phyloP scores from a whole-genome alignment of 2,113 vertebrate species.

The Australoheros scitulus region DNA sequence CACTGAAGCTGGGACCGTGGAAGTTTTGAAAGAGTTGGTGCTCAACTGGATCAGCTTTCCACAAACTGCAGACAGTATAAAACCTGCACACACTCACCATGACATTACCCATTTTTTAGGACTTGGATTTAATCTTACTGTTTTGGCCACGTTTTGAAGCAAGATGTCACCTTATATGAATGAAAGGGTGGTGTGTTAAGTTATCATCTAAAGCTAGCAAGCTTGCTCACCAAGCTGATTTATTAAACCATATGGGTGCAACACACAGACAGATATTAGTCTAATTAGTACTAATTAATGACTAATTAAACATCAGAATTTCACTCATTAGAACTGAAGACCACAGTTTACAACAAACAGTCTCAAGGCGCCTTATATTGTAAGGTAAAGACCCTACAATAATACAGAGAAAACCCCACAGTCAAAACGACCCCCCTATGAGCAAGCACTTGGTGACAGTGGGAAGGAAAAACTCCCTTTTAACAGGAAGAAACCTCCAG shows the following conservation, averaged over 20 bases:
- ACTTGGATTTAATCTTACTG: neutral
- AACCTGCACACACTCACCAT: neutral
- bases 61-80: neutral
- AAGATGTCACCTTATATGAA: neutral
- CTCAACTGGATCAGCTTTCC: neutral
- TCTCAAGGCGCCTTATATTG: too few relatives aligned
- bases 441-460: too few relatives aligned
- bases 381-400: too few relatives aligned
- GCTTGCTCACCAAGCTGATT: too few relatives aligned
- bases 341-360: neutral
- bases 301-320: neutral
- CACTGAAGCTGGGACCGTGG: neutral
- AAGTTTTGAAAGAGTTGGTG: neutral
- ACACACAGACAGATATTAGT: neutral
- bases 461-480: too few relatives aligned
- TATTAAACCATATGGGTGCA: accelerated
- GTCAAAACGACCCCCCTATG: too few relatives aligned
- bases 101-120: neutral
- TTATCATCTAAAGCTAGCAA: neutral
- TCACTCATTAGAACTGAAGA: neutral
- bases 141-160: neutral
- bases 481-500: too few relatives aligned
- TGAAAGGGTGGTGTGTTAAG: neutral
- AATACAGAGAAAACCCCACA: too few relatives aligned
- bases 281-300: accelerated